Percentiles rank a stretch among this genome's conserved stretches.
phyloP scores from a whole-genome alignment of 2,888 invertebrate genomes.

The Lacanobia oleracea region DNA sequence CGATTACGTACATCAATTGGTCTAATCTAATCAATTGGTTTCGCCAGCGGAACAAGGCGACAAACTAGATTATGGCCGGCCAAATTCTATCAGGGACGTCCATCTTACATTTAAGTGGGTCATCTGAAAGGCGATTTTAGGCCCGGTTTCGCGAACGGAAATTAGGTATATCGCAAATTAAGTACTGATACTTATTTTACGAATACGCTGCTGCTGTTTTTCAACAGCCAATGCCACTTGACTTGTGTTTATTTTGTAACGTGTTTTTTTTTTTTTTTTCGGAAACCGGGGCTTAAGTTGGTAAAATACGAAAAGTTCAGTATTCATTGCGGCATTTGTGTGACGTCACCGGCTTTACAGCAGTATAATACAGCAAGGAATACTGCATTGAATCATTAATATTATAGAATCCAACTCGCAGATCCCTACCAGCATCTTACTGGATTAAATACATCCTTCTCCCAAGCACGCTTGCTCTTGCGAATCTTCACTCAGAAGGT shows the following conservation, averaged over 20 bases:
- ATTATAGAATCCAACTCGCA: too few species aligned
- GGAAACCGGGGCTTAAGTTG: background rate
- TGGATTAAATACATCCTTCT: too few species aligned
- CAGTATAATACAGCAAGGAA: conserved; percentile 21
- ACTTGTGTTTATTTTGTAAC: background rate
- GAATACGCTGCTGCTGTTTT: background rate
- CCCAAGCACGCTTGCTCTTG: too few species aligned
- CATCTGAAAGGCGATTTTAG: background rate
- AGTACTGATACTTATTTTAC: background rate
- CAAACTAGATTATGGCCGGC: conserved; percentile 46
- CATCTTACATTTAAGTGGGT: conserved; percentile 17
- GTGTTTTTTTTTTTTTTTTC: too few species aligned
- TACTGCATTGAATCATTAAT: conserved; percentile 35
- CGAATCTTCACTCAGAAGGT: too few species aligned
- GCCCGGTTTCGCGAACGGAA: background rate
- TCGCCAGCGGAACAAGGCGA: conserved; percentile 28
- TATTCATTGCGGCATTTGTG: conserved; percentile 34
- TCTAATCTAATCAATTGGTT: conserved; percentile 53
- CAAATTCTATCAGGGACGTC: conserved; percentile 24
- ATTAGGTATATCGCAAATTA: background rate
- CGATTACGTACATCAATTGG: conserved; percentile 51
- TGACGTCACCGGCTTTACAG: conserved; percentile 32
- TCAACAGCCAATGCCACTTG: background rate
- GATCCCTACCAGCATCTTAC: too few species aligned
- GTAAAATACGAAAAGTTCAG: conserved; percentile 9